A percentile compares a stretch with the other conserved stretches of the same genome.
These are phyloP conservation scores for Eulithis testata DNA, from an alignment of 2,888 invertebrate species.

Conservation along the genomic window DNA sequence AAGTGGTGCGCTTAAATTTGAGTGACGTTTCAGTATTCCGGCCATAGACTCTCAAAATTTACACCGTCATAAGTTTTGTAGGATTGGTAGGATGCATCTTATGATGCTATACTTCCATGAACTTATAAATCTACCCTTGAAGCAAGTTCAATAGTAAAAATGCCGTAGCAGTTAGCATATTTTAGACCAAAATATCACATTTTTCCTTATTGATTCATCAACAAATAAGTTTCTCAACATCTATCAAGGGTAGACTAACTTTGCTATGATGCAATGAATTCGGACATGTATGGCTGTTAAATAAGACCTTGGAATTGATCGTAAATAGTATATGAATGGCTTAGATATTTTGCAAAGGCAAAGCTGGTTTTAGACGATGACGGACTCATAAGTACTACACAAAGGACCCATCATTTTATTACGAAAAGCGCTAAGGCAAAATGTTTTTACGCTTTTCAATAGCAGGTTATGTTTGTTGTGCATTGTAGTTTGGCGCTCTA, in stretches of 20 bases:
- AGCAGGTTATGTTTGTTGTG: too few species aligned
- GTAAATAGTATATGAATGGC: conserved; percentile 5
- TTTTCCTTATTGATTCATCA: conserved; percentile 25
- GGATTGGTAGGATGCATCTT: too few species aligned
- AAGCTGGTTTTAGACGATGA: background rate
- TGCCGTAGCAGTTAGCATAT: conserved; percentile 21
- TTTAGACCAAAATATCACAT: conserved; percentile 4
- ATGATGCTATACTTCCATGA: background rate
- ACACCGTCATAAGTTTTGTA: too few species aligned
- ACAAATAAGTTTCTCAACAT: conserved; percentile 12
- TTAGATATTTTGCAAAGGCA: conserved; percentile 21
- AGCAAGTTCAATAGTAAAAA: conserved; percentile 17
- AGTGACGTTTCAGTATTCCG: too few species aligned
- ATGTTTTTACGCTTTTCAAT: too few species aligned
- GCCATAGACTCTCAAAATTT: too few species aligned
- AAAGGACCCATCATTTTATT: too few species aligned
- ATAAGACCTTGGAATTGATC: conserved; percentile 9
- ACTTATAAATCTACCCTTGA: conserved; percentile 18
- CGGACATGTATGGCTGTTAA: background rate
- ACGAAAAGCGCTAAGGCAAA: too few species aligned
- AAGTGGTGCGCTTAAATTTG: too few species aligned
- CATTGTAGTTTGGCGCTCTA: too few species aligned
- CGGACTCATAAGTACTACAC: too few species aligned
- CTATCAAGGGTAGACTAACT: conserved; percentile 23
- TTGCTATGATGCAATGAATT: conserved; percentile 11